Conservation (phyloP, 2,113 vertebrate species). For the Ardeotis arabs region DNA sequence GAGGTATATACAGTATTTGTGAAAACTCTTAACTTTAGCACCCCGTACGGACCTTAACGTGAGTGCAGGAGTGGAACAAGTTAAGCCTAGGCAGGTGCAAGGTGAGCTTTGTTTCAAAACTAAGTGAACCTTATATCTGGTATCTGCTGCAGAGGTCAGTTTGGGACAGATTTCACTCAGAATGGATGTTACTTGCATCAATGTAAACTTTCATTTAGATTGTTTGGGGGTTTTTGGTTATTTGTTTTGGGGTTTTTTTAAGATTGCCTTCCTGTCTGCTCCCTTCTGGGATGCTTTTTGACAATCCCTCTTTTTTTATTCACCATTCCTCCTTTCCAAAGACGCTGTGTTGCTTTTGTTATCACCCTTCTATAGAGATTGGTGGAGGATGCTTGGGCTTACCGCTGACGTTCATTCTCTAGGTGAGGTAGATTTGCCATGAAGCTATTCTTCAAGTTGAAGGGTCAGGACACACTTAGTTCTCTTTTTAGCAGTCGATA, state of each 20-base stretch:
- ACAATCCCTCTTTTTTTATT: background rate
- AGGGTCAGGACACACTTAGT: background rate
- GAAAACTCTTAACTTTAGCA: conserved; percentile 60
- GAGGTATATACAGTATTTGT: conserved; percentile 80
- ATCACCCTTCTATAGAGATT: background rate
- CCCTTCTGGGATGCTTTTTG: background rate
- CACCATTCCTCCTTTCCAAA: background rate
- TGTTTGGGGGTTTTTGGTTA: no score
- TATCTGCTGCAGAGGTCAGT: conserved; percentile 44
- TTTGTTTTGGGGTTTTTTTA: background rate
- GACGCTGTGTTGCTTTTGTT: background rate
- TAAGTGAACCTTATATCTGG: background rate
- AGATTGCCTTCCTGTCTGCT: background rate
- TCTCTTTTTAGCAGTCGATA: background rate
- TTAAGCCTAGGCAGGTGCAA: conserved; percentile 66
- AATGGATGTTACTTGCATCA: background rate
- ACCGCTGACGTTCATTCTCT: background rate
- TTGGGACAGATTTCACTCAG: background rate
- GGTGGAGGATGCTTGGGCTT: background rate
- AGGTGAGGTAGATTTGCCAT: background rate
- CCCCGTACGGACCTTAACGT: conserved; percentile 61
- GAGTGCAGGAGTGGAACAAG: conserved; percentile 60
- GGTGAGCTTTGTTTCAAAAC: conserved; percentile 51
- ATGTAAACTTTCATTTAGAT: background rate
- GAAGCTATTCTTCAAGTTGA: background rate